A percentile compares a stretch with the other conserved stretches of the same genome.
phyloP scores from a whole-genome alignment of 2,797 vertebrate genomes.

The Sarcoramphus papa region DNA sequence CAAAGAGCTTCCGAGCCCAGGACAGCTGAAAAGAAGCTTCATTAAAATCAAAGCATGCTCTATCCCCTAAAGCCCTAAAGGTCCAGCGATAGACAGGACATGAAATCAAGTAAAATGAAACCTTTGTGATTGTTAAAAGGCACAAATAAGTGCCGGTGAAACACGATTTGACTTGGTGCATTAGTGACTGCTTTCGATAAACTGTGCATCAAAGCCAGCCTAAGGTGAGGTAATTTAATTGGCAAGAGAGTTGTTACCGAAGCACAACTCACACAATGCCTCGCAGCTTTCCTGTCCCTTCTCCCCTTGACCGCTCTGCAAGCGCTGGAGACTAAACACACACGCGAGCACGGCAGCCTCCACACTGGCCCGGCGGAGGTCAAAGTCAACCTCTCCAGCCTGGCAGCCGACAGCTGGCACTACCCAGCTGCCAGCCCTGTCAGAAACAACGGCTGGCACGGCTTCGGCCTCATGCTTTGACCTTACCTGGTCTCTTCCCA shows the following conservation, averaged over 20 bases:
- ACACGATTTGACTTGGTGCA: background rate
- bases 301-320: background rate
- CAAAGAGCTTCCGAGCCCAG: background rate
- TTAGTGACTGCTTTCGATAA: background rate
- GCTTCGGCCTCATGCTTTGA: accelerated
- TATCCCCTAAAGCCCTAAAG: background rate
- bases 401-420: background rate
- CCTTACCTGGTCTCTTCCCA: background rate
- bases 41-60: background rate
- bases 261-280: background rate
- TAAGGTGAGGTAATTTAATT: background rate
- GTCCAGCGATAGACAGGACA: background rate
- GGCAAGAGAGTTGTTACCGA: background rate
- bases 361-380: background rate
- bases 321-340: background rate
- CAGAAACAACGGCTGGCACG: background rate
- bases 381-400: background rate
- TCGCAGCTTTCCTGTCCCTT: background rate
- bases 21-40: background rate
- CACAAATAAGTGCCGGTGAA: background rate
- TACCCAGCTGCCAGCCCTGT: background rate
- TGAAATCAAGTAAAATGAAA: background rate
- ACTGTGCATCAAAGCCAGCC: background rate
- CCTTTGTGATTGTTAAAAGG: background rate
- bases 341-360: accelerated